phyloP scores from a whole-genome alignment of 2,888 invertebrate species.

The Seira sanloemensis region DNA sequence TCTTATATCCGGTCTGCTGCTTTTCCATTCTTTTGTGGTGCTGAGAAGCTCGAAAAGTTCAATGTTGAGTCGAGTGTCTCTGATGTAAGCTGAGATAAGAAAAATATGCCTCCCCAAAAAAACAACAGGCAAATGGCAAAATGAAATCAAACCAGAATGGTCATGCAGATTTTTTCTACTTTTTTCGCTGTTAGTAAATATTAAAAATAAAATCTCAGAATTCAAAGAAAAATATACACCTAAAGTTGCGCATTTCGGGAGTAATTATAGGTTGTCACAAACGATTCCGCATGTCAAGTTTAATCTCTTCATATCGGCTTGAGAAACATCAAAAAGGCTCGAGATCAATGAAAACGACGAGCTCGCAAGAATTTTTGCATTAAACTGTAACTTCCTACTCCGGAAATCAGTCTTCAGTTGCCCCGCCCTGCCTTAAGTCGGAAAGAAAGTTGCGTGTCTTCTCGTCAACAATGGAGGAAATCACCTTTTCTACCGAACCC shows the following conservation, averaged over 20 bases:
- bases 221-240: not conserved
- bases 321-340: not conserved
- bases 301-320: slow-evolving; percentile 1
- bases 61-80: slow-evolving; percentile 43
- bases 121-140: not conserved
- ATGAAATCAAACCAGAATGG: slow-evolving; percentile 19
- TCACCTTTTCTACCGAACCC: no score
- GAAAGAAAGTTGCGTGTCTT: not conserved
- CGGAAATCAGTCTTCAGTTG: not conserved
- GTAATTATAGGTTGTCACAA: slow-evolving; percentile 9
- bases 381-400: not conserved
- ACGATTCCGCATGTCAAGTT: not conserved
- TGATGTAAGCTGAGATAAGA: slow-evolving; percentile 61
- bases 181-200: slow-evolving; percentile 23
- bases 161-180: slow-evolving; percentile 18
- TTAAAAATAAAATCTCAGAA: not conserved
- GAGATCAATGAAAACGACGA: not conserved
- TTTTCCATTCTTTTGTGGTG: slow-evolving; percentile 34
- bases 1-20: slow-evolving; percentile 64
- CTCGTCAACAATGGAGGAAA: not conserved
- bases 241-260: not conserved
- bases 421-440: not conserved
- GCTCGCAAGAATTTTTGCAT: not conserved
- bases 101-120: slow-evolving; percentile 11
- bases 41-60: no score